Evolutionary conservation across 2,113 vertebrate species (phyloP), one percentile per base, ranked within the genome.

Genomic region (Oncorhynchus mykiss): DNA sequence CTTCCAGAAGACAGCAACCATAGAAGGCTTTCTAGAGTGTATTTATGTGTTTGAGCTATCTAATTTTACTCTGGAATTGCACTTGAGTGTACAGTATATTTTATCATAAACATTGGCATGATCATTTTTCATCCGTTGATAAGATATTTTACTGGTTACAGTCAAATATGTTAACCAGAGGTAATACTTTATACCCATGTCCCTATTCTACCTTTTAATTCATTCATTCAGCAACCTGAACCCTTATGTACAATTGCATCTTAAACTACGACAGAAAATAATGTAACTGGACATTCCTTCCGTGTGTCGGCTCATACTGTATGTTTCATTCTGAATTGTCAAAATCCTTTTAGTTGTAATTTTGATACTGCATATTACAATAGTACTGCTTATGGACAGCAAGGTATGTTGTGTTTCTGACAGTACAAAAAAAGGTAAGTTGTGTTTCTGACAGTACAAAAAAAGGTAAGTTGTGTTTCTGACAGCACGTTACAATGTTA

Each of bases 41-140:
- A 34, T 65, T 57, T 7, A 22, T 54, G 16, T 2, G 4, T 65
- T 18, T 62, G 22, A 11, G 57, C 80, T 87, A 74, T 45, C 39
- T 45, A 12, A 82, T 85, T 73, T 49, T 54, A 75, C 67, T 59
- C 88, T 89, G 90, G 77, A 90, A 88, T 90, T 91, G 87, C 86
- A 90, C 85, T 87, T 67, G 16, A 68, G 31, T n/a, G 80, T 24
- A 20, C n/a, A 62, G 59, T 22, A 22, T 62, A 16, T 62, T 62
- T 62, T 8, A 24, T 22, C 59, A 62, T 62, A 16, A n/a, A 62
- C 18, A 22, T 62, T 62, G 59, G n/a, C 18, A 24, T 5, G 18
- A 62, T 62, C 2, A 22, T 62, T 62, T 62, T 9, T 22, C 16
- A 22, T 62, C 7, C 39, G 1, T 22, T n/a, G 18, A 62, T 62